Base-by-base conservation (phyloP, 1,140 invertebrate species). In the Agraylea sexmaculata region DNA sequence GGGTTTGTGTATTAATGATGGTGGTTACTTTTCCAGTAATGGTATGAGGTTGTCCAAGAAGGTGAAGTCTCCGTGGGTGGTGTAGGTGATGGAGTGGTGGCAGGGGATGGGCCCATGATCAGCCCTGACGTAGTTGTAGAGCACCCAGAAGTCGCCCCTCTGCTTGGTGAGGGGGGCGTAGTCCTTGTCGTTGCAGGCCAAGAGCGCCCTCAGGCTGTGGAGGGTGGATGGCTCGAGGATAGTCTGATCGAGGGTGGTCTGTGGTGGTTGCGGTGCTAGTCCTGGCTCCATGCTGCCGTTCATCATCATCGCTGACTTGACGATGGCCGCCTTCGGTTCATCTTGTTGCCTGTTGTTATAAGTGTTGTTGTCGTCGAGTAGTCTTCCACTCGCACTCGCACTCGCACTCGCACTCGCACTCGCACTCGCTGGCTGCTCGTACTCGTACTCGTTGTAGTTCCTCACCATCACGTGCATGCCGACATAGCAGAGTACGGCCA, bases 51-150 rank as follows among this genome's bases (percentile, higher is more conserved):
- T 91, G 56, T 90, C 84, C 46, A 92, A 70, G 63, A 89, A 90
- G 36, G 87, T 87, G 56, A 78, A 88, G 53, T 88, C 86, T 2
- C 83, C 86, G 57, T 92, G 88, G 10, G 88, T 92, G 1, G 87
- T 90, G 53, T 90, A 88, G 0, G 89, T 93, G 23, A 93, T 73
- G 43, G 74, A 80, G 58, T 88, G 84, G 58, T 86, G 80, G 56
- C 86, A 89, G 59, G 62, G 58, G 20, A 71, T 49, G 15, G 59
- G 52, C 11, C 69, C 70, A 38, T 73, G 69, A 47, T 73, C 68
- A 36, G 74, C 65, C 52, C 64, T 62, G 34, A 91, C 73, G 54
- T 88, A 91, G 64, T 91, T 88, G 57, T 87, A 83, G 5, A 92
- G 65, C 36, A 90, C 83, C 84, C 85, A 89, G 54, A 81, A 90